Conservation (phyloP, 2,888 invertebrate genomes). For the Cephus sareptanus region DNA sequence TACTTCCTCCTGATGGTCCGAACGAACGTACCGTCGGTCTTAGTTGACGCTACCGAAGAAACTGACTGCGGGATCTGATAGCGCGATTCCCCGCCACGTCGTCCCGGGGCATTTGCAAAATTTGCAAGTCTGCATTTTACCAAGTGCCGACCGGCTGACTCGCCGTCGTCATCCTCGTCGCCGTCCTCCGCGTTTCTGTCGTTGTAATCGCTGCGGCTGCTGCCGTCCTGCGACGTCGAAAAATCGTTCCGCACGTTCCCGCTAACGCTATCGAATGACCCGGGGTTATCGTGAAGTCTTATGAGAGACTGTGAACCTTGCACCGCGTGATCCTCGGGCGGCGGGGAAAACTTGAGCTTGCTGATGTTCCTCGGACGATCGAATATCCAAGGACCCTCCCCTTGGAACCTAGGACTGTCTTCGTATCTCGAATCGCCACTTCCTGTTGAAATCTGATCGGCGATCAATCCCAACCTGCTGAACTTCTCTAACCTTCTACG, state of each 20-base stretch:
- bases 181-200: constrained; percentile 11
- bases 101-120: constrained; percentile 31
- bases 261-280: constrained; percentile 28
- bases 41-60: background rate
- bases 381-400: constrained; percentile 1
- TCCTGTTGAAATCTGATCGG: background rate
- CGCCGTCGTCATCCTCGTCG: constrained; percentile 11
- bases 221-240: constrained; percentile 25
- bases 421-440: background rate
- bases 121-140: constrained; percentile 52
- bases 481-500: constrained; percentile 18
- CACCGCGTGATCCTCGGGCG: constrained; percentile 35
- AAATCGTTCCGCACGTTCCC: constrained; percentile 7
- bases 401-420: background rate
- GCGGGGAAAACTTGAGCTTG: constrained; percentile 49
- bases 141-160: constrained; percentile 17
- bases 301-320: constrained; percentile 31
- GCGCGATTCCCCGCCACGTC: background rate
- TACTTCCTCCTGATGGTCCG: background rate
- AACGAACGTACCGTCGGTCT: background rate
- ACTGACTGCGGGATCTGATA: background rate
- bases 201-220: constrained; percentile 18
- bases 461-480: background rate
- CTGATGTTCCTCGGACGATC: background rate
- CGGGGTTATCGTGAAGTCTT: constrained; percentile 26